Evolutionary conservation across 2,888 invertebrate genomes (phyloP).

Genomic region (Flexamia atlantica): DNA sequence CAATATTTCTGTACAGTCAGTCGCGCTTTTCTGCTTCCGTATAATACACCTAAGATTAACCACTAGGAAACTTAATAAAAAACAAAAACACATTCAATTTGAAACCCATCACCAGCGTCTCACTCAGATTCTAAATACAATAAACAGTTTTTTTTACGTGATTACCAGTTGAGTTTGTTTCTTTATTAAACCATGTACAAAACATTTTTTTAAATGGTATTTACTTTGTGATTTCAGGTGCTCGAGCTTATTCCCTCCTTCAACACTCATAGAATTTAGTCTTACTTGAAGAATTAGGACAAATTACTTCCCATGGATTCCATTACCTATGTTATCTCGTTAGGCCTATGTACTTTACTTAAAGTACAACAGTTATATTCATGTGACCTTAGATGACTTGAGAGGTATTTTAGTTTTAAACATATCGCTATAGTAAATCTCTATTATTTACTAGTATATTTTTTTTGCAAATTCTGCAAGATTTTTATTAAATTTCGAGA

Average conservation of each 20-base stretch:
- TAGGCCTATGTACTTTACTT: neutral
- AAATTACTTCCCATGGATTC: neutral
- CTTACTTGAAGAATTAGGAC: neutral
- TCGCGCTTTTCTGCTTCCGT: too few species aligned
- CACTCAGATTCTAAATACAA: too few species aligned
- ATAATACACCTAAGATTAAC: too few species aligned
- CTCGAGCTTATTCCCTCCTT: neutral
- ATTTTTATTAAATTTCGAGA: too few species aligned
- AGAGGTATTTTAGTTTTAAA: conserved; percentile 10
- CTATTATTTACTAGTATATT: neutral
- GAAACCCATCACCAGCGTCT: too few species aligned
- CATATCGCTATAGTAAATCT: neutral
- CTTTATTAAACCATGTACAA: too few species aligned
- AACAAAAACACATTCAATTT: too few species aligned
- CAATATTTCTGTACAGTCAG: too few species aligned
- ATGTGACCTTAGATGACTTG: neutral
- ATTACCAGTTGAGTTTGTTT: too few species aligned
- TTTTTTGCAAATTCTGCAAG: too few species aligned
- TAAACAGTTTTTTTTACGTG: too few species aligned
- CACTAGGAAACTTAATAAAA: too few species aligned
- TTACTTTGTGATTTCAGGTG: neutral
- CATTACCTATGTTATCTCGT: neutral
- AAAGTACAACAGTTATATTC: neutral
- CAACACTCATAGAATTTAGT: neutral
- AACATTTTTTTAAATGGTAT: neutral